phyloP scores from a whole-genome alignment of 2,797 vertebrate genomes.

The Zalophus californianus region DNA sequence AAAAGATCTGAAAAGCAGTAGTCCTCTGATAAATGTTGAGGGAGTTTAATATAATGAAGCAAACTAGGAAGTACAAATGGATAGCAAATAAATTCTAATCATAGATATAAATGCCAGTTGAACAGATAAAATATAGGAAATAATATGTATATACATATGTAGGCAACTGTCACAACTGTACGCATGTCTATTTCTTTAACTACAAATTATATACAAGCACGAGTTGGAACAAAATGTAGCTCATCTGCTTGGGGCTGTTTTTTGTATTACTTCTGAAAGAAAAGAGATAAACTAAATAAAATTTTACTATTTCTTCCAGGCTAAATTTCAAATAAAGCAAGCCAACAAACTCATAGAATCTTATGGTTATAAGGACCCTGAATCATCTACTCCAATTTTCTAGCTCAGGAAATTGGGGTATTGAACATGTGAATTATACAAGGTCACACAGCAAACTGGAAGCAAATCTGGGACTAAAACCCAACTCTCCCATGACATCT shows the following conservation, averaged over 20 bases:
- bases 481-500: neutral
- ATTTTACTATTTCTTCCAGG: neutral
- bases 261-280: neutral
- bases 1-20: neutral
- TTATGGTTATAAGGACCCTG: neutral
- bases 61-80: neutral
- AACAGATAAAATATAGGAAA: neutral
- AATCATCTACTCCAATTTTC: neutral
- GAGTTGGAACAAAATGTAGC: constrained; percentile 16
- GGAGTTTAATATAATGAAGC: neutral
- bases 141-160: neutral
- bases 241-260: neutral
- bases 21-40: neutral
- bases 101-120: neutral
- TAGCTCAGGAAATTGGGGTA: neutral
- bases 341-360: neutral
- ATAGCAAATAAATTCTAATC: neutral
- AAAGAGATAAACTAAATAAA: constrained; percentile 14
- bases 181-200: neutral
- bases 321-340: constrained; percentile 25
- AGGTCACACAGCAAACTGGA: neutral
- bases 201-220: neutral
- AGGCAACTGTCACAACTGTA: neutral
- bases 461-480: neutral
- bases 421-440: neutral